A percentile compares a stretch with the other conserved stretches of the same genome.
phyloP scores from a whole-genome alignment of 2,113 vertebrate genomes.

The Pseudopodoces humilis region DNA sequence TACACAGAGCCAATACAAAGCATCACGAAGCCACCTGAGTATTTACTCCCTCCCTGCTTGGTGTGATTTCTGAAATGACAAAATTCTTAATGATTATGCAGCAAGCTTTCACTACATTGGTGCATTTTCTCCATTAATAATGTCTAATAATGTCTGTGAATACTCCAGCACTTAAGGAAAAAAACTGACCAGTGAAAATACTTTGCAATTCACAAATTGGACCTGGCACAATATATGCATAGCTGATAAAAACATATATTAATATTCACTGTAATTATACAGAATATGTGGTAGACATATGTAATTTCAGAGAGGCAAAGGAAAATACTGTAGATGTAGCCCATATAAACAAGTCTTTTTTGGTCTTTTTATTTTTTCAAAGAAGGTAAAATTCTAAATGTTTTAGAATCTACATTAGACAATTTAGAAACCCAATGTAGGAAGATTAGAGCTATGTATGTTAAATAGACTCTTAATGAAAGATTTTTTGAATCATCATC shows the following conservation, averaged over 20 bases:
- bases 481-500: neutral
- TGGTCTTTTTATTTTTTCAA: neutral
- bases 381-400: neutral
- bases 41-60: neutral
- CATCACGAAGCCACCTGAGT: neutral
- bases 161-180: neutral
- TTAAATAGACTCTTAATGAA: neutral
- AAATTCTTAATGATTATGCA: neutral
- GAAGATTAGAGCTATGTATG: neutral
- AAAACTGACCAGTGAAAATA: neutral
- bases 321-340: neutral
- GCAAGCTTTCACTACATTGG: neutral
- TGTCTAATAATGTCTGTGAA: neutral
- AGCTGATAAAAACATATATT: neutral
- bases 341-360: neutral
- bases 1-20: neutral
- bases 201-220: neutral
- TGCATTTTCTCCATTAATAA: neutral
- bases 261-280: neutral
- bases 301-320: neutral
- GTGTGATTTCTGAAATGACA: neutral
- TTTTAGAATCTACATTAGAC: neutral
- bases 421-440: neutral
- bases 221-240: neutral
- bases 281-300: neutral